Conservation (phyloP, 2,113 vertebrate genomes). For the Mus musculus region GRCm39 chr8:21387501-21388000, state of each 20-base stretch:
- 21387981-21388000: no score
- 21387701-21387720: neutral
- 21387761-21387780: neutral
- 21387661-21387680: fast-evolving
- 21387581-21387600: slow-evolving; percentile 27
- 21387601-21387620: slow-evolving; percentile 50
- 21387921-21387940: neutral
- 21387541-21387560: neutral
- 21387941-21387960: neutral
- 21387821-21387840: neutral
- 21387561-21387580: slow-evolving; percentile 61
- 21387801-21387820: neutral
- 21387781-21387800: neutral
- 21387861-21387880: neutral
- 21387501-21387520: neutral
- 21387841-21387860: neutral
- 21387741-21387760: neutral
- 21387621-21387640: slow-evolving; percentile 45
- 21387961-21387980: neutral
- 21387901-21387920: neutral
- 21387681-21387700: neutral
- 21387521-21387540: neutral
- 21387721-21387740: no score
- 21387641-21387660: neutral
- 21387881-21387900: neutral